Evolutionary conservation across 1,140 invertebrate species (phyloP).

Genomic region (Branchinecta lynchi): DNA sequence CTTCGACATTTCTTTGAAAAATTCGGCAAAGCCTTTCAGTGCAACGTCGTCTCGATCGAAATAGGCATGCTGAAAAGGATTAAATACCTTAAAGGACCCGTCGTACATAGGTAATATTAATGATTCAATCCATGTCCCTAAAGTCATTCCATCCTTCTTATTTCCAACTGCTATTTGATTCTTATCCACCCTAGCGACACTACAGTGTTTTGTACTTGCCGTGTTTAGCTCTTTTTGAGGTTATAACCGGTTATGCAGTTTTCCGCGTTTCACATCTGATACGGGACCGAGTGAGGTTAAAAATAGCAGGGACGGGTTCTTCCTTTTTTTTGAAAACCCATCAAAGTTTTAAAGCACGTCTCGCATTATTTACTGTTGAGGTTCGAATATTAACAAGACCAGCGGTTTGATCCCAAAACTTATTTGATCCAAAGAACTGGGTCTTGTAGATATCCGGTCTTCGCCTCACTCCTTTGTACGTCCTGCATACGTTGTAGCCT

Average conservation of each 20-base stretch:
- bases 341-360: too few relatives aligned
- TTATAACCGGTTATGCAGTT: background rate
- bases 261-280: too few relatives aligned
- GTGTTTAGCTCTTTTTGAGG: background rate
- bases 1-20: constrained; percentile 51
- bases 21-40: constrained; percentile 47
- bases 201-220: background rate
- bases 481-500: too few relatives aligned
- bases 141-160: background rate
- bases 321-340: too few relatives aligned
- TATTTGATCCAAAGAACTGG: too few relatives aligned
- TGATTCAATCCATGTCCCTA: background rate
- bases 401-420: too few relatives aligned
- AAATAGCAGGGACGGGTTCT: too few relatives aligned
- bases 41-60: constrained; percentile 66
- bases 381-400: too few relatives aligned
- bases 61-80: constrained; percentile 44
- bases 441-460: too few relatives aligned
- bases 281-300: too few relatives aligned
- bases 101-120: background rate
- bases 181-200: background rate
- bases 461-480: too few relatives aligned
- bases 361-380: too few relatives aligned
- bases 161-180: background rate
- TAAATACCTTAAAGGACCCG: background rate